Conservation (phyloP, 2,113 vertebrate genomes). For the Ictidomys tridecemlineatus region DNA sequence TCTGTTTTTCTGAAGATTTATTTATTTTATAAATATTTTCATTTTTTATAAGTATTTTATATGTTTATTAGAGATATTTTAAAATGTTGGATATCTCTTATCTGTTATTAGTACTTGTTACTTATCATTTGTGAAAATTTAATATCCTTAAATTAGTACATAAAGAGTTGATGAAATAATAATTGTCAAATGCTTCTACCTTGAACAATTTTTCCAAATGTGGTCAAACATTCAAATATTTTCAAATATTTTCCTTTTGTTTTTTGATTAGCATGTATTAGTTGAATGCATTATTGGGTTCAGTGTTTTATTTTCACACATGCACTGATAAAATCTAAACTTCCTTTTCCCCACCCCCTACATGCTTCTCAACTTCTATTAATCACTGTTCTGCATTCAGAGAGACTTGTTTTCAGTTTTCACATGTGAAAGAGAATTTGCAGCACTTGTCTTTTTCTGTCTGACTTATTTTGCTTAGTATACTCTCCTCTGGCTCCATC, state of each 20-base stretch:
- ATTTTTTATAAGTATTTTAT: too few species aligned
- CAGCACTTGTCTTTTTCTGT: not conserved
- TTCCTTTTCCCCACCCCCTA: not conserved
- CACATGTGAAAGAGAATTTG: not conserved
- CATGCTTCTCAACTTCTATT: not conserved
- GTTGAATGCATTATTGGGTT: not conserved
- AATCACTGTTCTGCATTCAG: not conserved
- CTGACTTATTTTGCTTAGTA: not conserved
- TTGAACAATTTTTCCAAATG: too few species aligned
- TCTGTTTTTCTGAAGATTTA: not conserved
- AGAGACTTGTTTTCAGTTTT: not conserved
- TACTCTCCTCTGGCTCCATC: not conserved
- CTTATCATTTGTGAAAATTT: too few species aligned
- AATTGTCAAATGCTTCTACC: too few species aligned
- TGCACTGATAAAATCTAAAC: not conserved
- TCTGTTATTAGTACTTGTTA: too few species aligned
- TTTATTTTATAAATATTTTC: conserved; percentile 31
- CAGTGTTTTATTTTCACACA: not conserved
- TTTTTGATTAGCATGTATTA: not conserved
- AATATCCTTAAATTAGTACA: too few species aligned
- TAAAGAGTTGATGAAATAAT: too few species aligned
- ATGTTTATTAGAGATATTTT: too few species aligned
- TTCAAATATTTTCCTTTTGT: too few species aligned
- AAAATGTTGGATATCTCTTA: too few species aligned
- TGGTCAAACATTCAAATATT: too few species aligned